These are phyloP conservation scores for Morpho deidamia DNA, from an alignment of 2,888 invertebrate genomes.

Conservation along the genomic window DNA sequence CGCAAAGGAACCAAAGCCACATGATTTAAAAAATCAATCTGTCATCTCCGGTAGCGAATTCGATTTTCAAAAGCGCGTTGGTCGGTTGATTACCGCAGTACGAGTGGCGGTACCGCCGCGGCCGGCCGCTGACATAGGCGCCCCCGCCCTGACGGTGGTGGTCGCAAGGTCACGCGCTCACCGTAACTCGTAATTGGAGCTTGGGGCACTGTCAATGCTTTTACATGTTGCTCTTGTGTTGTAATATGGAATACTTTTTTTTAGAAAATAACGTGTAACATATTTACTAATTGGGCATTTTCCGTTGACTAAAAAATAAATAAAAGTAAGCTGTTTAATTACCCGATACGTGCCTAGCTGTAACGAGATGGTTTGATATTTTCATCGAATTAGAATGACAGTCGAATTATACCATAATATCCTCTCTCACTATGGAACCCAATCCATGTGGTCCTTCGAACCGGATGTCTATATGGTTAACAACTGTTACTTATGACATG, in stretches of 20 bases:
- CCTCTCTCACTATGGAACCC: too few relatives aligned
- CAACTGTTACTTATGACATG: too few relatives aligned
- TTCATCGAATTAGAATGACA: too few relatives aligned
- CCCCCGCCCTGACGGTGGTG: conserved; percentile 59
- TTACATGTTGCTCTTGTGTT: conserved; percentile 29
- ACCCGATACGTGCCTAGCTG: too few relatives aligned
- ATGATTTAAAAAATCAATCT: conserved; percentile 49
- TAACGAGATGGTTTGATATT: too few relatives aligned
- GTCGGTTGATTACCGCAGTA: conserved; percentile 55
- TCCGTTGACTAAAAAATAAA: too few relatives aligned
- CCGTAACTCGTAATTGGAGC: conserved; percentile 40
- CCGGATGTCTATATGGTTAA: too few relatives aligned
- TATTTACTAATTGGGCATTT: too few relatives aligned
- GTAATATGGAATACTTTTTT: conserved; percentile 15
- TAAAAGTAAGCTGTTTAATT: too few relatives aligned
- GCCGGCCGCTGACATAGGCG: conserved; percentile 54
- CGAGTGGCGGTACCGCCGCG: conserved; percentile 50
- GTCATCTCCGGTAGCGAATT: conserved; percentile 48
- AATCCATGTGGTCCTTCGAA: too few relatives aligned
- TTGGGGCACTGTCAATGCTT: conserved; percentile 35
- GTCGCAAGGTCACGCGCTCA: conserved; percentile 62
- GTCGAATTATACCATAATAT: too few relatives aligned
- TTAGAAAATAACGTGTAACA: not conserved
- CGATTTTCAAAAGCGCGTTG: conserved; percentile 54
- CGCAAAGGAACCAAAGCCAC: conserved; percentile 59